Evolutionary conservation across 2,797 vertebrate genomes (phyloP).

Genomic region (Hipposideros larvatus): DNA sequence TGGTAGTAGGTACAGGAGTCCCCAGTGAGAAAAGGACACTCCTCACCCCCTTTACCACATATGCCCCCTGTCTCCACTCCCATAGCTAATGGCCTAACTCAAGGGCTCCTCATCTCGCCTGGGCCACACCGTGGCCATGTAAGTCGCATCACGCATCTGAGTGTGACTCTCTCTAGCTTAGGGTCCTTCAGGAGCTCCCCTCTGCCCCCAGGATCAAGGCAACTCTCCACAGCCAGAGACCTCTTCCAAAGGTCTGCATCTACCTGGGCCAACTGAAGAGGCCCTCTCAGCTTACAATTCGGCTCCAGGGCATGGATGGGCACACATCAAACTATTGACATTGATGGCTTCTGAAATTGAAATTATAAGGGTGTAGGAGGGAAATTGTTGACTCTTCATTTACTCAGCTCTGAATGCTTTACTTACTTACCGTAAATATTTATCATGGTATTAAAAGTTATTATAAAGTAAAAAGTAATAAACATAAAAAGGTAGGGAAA

Average conservation of each 20-base stretch:
- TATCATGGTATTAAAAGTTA: conserved; percentile 21
- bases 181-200: neutral
- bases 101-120: neutral
- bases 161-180: neutral
- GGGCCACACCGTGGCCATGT: neutral
- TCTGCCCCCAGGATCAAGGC: neutral
- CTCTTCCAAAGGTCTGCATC: neutral
- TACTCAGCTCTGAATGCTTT: neutral
- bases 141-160: neutral
- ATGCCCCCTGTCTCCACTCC: neutral
- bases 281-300: neutral
- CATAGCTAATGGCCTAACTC: neutral
- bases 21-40: neutral
- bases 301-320: neutral
- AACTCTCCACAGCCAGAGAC: neutral
- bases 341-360: neutral
- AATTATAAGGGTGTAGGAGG: neutral
- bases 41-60: neutral
- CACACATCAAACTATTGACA: neutral
- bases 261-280: neutral
- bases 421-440: neutral
- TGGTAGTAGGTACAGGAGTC: neutral
- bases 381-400: neutral
- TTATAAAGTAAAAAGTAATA: conserved; percentile 30
- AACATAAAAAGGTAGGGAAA: neutral